phyloP scores from a whole-genome alignment of 1,140 invertebrate species.

The Magallana angulata region DNA sequence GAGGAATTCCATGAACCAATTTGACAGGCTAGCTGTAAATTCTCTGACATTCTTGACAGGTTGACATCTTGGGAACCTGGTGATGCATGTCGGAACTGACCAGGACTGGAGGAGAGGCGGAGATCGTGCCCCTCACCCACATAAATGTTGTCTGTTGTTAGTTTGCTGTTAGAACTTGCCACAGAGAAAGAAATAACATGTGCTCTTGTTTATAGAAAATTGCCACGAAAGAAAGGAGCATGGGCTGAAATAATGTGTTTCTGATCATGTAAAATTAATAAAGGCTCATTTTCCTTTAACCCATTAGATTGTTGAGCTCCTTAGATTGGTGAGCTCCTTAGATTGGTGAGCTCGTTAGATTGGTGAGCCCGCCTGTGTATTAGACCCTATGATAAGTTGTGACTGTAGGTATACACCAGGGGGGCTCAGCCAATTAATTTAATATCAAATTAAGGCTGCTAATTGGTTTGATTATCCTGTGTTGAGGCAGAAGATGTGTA shows the following conservation, averaged over 20 bases:
- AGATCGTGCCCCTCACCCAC: not conserved
- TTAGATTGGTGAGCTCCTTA: not conserved
- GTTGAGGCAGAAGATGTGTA: too few species aligned
- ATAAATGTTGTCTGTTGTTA: too few species aligned
- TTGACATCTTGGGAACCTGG: conserved; percentile 1
- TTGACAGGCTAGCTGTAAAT: conserved; percentile 18
- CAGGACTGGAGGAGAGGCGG: not conserved
- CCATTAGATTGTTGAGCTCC: not conserved
- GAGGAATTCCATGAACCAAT: not conserved
- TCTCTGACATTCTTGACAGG: conserved; percentile 1
- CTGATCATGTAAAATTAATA: conserved; percentile 36
- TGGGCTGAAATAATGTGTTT: conserved; percentile 16
- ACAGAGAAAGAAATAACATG: not conserved
- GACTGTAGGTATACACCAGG: not conserved
- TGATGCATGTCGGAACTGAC: not conserved
- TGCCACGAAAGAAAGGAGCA: not conserved
- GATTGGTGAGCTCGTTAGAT: conserved; percentile 5
- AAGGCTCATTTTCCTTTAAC: not conserved
- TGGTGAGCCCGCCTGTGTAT: conserved; percentile 6
- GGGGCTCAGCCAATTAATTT: not conserved
- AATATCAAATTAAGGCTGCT: not conserved
- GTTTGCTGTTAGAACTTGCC: too few species aligned
- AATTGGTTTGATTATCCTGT: not conserved
- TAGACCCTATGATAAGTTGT: not conserved
- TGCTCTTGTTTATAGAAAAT: not conserved